Evolutionary conservation across 2,113 vertebrate species (phyloP).

Genomic region (Euleptes europaea): DNA sequence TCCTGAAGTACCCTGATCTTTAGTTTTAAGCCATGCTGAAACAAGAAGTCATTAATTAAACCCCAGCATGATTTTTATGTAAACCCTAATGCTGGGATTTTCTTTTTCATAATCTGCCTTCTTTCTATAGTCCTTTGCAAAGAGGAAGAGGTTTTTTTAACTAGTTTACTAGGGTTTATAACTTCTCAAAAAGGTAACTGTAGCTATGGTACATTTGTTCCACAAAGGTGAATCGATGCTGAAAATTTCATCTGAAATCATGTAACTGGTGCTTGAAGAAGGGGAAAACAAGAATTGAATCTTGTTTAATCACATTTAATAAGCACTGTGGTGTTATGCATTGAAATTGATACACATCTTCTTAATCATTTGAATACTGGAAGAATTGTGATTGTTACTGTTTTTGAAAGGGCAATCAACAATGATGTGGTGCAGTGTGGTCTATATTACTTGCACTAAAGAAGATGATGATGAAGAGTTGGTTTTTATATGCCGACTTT

Average conservation of each 20-base stretch:
- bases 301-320: too few species aligned
- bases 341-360: not conserved
- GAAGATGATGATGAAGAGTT: too few species aligned
- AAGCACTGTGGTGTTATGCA: not conserved
- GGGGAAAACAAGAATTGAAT: not conserved
- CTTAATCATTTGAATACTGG: not conserved
- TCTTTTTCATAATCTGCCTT: constrained; percentile 8
- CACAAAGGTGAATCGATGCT: not conserved
- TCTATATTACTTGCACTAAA: not conserved
- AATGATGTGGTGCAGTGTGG: not conserved
- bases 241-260: not conserved
- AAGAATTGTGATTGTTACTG: not conserved
- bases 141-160: not conserved
- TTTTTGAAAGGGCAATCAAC: not conserved
- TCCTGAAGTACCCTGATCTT: constrained; percentile 18
- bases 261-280: not conserved
- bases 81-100: not conserved
- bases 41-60: constrained; percentile 47
- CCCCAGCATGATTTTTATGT: constrained; percentile 23
- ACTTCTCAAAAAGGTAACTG: not conserved
- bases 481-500: too few species aligned
- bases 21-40: constrained; percentile 38
- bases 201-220: not conserved
- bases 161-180: not conserved
- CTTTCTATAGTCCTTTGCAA: not conserved